A percentile compares a stretch with the other conserved stretches of the same genome.
Evolutionary conservation across 2,888 invertebrate species (phyloP).

Genomic region (Andrena dorsata): DNA sequence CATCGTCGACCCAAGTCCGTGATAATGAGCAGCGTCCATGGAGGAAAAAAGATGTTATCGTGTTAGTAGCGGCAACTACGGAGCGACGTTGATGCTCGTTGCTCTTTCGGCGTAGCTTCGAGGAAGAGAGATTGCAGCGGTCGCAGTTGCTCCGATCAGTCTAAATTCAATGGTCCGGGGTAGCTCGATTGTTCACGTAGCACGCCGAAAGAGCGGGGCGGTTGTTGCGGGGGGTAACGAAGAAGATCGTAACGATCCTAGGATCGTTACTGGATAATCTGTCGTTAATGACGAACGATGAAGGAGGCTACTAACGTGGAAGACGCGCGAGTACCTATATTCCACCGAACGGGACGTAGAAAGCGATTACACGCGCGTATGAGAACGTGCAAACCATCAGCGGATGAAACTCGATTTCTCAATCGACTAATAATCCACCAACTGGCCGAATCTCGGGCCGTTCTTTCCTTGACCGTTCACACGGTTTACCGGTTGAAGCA

Average conservation of each 20-base stretch:
- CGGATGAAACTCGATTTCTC: too few relatives aligned
- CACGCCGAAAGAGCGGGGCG: conserved; percentile 16
- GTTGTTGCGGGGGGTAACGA: neutral
- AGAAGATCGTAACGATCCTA: neutral
- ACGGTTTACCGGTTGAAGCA: neutral
- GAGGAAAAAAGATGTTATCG: conserved; percentile 75
- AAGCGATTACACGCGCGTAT: too few relatives aligned
- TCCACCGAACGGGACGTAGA: too few relatives aligned
- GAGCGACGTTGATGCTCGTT: conserved; percentile 22
- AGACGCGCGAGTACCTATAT: too few relatives aligned
- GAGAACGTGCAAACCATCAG: too few relatives aligned
- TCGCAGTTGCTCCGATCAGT: too few relatives aligned
- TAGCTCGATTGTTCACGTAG: too few relatives aligned
- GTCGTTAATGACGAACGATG: neutral
- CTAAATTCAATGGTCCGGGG: too few relatives aligned
- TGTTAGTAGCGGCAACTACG: conserved; percentile 73
- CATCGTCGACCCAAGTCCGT: conserved; percentile 73
- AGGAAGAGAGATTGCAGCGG: neutral
- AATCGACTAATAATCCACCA: too few relatives aligned
- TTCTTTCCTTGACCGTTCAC: too few relatives aligned
- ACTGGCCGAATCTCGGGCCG: too few relatives aligned
- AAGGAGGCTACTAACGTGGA: neutral
- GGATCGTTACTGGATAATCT: neutral
- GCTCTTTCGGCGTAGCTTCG: conserved; percentile 35
- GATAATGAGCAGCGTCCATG: conserved; percentile 80